Evolutionary conservation across 2,113 vertebrate genomes (phyloP), one percentile per base, ranked within the genome.

Genomic region (Sinocyclocheilus rhinocerous): DNA sequence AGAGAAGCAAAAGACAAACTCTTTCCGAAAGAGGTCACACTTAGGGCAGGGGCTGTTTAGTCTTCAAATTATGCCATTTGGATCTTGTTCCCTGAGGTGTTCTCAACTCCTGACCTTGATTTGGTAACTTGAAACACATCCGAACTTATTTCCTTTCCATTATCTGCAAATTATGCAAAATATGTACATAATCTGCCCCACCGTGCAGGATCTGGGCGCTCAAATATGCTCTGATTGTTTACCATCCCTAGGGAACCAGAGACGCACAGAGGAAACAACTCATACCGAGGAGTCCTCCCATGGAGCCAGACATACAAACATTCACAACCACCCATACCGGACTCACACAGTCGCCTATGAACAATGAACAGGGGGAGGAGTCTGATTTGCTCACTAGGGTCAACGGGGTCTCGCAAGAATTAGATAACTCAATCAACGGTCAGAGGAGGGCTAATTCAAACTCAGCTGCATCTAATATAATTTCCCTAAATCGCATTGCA

Each of bases 141-240:
- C 50, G 1, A 61, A 67, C 50, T 57, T 16, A 86, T 81, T 86
- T 77, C 59, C 77, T 85, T 39, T 82, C 59, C 36, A 69, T 85
- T 83, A 85, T 83, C 55, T 78, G 13, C 33, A 26, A 50, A 89
- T 85, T 80, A 87, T 61, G 76, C 55, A 80, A 84, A 86, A 55
- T 18, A 70, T 80, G 55, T 65, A 76, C 48, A 63, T 72, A 70
- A 83, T 79, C 42, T 65, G 69, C 55, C 55, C 81, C 36, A 73
- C 83, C 33, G 4, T 81, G 39, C 69, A 63, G 42, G 69, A 61
- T 59, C 45, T 45, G 52, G 18, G 36, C 24, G 13, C 70, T 77
- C 20, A 78, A 86, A 63, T 63, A 81, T 72, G 33, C 83, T 76
- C 50, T 63, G 26, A 78, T 78, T 78, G 77, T 63, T 75, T 67